A percentile compares a stretch with the other conserved stretches of the same genome.
Evolutionary conservation across 1,140 invertebrate genomes (phyloP).

Genomic region (Meloidogyne hapla): DNA sequence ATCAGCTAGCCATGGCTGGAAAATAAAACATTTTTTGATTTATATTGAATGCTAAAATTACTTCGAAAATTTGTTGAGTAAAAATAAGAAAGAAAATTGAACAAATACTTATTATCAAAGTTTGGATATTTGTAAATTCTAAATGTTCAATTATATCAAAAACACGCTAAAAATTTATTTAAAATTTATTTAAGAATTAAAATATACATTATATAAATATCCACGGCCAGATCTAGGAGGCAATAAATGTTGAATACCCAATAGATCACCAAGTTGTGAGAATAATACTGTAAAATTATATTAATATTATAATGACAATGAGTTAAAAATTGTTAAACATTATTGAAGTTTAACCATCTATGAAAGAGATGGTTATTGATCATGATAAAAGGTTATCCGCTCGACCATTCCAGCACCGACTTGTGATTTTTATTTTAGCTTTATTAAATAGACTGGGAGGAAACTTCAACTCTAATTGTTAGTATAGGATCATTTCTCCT

Average conservation of each 20-base stretch:
- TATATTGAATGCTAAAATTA: no score
- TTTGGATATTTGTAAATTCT: constrained; percentile 44
- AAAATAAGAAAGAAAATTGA: constrained; percentile 57
- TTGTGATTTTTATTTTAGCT: no score
- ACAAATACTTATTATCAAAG: constrained; percentile 48
- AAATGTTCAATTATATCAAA: constrained; percentile 46
- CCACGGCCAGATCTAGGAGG: constrained; percentile 52
- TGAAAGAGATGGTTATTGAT: no score
- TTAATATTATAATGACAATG: not conserved
- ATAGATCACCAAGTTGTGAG: constrained; percentile 57
- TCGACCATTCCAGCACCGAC: no score
- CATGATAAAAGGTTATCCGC: no score
- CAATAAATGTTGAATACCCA: constrained; percentile 52
- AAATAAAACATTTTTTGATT: no score
- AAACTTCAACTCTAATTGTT: no score
- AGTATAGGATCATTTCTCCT: no score
- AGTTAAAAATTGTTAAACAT: no score
- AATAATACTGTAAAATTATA: constrained; percentile 47
- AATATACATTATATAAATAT: constrained; percentile 39
- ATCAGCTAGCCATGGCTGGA: constrained; percentile 50
- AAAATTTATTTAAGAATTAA: not conserved
- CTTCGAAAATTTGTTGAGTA: constrained; percentile 46
- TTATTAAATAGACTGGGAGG: no score
- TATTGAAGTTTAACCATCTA: no score
- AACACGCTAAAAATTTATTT: constrained; percentile 43